These are phyloP conservation scores for Quiscalus mexicanus DNA, from an alignment of 2,113 vertebrate species.

Conservation along the genomic window DNA sequence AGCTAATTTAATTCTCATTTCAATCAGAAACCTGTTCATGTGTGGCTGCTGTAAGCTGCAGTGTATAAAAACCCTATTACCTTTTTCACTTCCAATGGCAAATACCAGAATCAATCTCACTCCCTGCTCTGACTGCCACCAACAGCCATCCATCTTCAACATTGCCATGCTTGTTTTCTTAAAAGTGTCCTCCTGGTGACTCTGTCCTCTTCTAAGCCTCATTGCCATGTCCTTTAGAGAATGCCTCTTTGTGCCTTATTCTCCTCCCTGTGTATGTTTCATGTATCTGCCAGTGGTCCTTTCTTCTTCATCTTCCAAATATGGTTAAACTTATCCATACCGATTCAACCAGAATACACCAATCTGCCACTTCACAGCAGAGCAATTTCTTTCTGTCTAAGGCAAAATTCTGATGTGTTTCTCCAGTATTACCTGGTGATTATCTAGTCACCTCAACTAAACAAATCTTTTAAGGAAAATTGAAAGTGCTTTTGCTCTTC, in stretches of 20 bases:
- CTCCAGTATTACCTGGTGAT: neutral
- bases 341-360: neutral
- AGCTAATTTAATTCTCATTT: slow-evolving; percentile 8
- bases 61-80: neutral
- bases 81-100: neutral
- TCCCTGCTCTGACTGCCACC: neutral
- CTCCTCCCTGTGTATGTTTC: neutral
- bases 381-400: neutral
- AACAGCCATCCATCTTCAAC: neutral
- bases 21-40: neutral
- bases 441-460: neutral
- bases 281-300: neutral
- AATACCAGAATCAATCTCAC: neutral
- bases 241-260: neutral
- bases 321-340: neutral
- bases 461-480: neutral
- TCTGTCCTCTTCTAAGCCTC: neutral
- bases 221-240: neutral
- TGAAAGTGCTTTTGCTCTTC: neutral
- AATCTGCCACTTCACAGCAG: neutral
- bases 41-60: neutral
- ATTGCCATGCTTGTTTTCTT: neutral
- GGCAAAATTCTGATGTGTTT: neutral
- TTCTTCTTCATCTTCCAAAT: neutral
- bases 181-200: neutral